phyloP scores from a whole-genome alignment of 2,888 invertebrate genomes.

The Diarsia brunnea region DNA sequence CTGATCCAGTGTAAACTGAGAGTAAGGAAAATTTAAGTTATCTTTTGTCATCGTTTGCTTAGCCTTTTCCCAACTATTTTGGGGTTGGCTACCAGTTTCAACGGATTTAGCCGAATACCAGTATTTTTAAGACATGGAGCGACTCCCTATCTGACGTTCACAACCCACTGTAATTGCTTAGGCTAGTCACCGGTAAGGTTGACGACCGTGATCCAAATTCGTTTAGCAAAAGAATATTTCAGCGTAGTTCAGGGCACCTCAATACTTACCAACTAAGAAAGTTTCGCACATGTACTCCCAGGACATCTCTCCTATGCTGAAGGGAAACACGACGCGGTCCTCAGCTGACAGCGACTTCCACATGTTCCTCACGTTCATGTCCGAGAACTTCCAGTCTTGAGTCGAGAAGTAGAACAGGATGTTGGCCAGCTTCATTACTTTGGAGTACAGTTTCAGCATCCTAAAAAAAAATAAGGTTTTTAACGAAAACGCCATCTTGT shows the following conservation, averaged over 20 bases:
- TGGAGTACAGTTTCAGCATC: conserved; percentile 93
- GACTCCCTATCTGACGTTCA: background rate
- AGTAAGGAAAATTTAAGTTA: background rate
- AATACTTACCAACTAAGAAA: conserved; percentile 81
- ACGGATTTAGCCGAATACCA: background rate
- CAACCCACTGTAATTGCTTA: background rate
- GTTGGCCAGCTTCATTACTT: conserved; percentile 93
- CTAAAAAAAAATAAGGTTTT: conserved; percentile 84
- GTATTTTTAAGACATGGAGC: background rate
- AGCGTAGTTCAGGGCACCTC: too few species aligned
- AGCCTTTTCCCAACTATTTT: background rate
- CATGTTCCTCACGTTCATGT: conserved; percentile 91
- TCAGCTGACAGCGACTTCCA: conserved; percentile 89
- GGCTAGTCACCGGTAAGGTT: background rate
- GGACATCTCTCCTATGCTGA: conserved; percentile 93
- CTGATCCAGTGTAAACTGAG: background rate
- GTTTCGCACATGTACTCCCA: conserved; percentile 92
- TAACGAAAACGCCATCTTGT: background rate
- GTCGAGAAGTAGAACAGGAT: conserved; percentile 95
- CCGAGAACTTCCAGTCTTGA: conserved; percentile 94
- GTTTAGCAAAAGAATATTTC: too few species aligned
- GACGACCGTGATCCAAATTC: background rate
- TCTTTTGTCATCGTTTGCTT: too few species aligned
- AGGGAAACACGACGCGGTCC: conserved; percentile 93
- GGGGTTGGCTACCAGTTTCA: background rate